Evolutionary conservation across 1,140 invertebrate genomes (phyloP).

Genomic region (Anastrepha obliqua): DNA sequence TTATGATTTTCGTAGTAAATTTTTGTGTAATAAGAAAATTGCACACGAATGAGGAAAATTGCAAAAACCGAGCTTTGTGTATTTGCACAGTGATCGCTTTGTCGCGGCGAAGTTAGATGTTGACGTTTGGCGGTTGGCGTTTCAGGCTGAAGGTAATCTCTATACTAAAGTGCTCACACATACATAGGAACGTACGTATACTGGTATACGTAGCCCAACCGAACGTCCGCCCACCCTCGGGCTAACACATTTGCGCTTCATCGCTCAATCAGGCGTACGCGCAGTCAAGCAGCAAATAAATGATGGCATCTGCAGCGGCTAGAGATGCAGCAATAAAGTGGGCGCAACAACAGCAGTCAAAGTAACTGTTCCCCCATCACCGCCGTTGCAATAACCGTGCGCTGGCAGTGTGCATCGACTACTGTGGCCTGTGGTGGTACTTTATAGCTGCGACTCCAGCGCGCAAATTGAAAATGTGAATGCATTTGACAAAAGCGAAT

Average conservation of each 20-base stretch:
- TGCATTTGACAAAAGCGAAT: conserved; percentile 5
- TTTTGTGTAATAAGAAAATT: not conserved
- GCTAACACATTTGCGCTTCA: conserved; percentile 34
- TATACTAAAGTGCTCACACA: not conserved
- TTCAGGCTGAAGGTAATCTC: not conserved
- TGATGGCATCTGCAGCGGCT: not conserved
- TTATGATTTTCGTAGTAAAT: conserved; percentile 23
- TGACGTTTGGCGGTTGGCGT: not conserved
- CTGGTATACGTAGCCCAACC: not conserved
- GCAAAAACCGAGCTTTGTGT: not conserved
- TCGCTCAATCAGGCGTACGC: conserved; percentile 31
- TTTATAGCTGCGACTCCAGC: not conserved
- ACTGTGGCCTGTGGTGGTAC: not conserved
- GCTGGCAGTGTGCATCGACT: not conserved
- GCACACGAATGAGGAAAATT: not conserved
- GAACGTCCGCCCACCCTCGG: not conserved
- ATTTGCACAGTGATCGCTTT: not conserved
- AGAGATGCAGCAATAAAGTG: not conserved
- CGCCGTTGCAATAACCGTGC: not conserved
- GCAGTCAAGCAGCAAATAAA: conserved; percentile 40
- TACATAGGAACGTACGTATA: not conserved
- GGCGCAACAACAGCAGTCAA: not conserved
- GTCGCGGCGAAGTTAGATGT: not conserved
- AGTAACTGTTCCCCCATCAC: not conserved
- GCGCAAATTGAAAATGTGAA: not conserved